Percentiles rank a stretch among this genome's conserved stretches.
These are phyloP conservation scores for Alectura lathami DNA, from an alignment of 2,113 vertebrate species.

Conservation along the genomic window DNA sequence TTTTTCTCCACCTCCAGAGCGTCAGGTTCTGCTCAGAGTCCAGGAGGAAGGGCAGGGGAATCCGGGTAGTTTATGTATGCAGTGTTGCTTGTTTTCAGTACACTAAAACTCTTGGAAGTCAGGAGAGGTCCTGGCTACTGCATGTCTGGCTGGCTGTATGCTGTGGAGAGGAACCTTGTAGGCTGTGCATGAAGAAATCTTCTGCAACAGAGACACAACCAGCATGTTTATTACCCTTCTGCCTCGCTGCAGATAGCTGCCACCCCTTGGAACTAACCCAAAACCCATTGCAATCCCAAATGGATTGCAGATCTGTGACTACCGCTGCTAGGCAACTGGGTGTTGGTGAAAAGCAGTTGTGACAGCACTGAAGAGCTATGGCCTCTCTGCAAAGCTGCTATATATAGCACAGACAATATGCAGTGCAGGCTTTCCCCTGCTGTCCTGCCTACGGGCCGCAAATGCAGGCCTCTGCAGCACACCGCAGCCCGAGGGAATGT, in stretches of 20 bases:
- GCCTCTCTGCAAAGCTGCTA: neutral
- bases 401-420: neutral
- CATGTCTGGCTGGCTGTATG: neutral
- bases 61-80: neutral
- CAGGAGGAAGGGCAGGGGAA: constrained; percentile 50
- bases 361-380: neutral
- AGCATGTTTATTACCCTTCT: neutral
- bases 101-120: constrained; percentile 3
- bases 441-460: neutral
- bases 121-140: constrained; percentile 39
- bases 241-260: neutral
- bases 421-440: neutral
- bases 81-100: neutral
- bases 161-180: constrained; percentile 49
- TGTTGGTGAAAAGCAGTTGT: neutral
- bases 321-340: constrained; percentile 32
- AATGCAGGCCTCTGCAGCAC: neutral
- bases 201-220: constrained; percentile 58
- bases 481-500: neutral
- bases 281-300: neutral
- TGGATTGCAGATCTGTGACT: neutral
- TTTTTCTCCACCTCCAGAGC: constrained; percentile 62
- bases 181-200: constrained; percentile 58
- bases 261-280: constrained; percentile 6
- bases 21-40: constrained; percentile 28